Base-by-base conservation (phyloP, 2,797 vertebrate species). In the Stomatorhinus walkeri region DNA sequence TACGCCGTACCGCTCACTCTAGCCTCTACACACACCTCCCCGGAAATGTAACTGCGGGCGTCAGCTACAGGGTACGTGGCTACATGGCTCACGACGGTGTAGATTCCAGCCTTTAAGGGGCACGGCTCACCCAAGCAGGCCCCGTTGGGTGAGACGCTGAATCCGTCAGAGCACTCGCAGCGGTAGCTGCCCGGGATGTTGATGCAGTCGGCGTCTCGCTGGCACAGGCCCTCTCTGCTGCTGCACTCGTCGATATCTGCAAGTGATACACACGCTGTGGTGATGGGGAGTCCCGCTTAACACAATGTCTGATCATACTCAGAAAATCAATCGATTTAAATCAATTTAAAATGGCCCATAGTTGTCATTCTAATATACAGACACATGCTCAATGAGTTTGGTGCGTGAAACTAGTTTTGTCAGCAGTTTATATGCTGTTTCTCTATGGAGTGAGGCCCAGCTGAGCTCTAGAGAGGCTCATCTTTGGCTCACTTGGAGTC, bases 181-280 rank as follows among this genome's bases (percentile, higher is more conserved):
- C 96, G 96, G 91, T 96, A 97, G 89, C 96, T 96, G 6, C 96
- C 96, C 0, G 96, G 96, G 32, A 95, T 97, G 91, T 97, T 97
- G 93, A 96, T 96, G 85, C 96, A 97, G 91, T 97, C 95, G 1
- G 96, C 96, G 3, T 97, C 96, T 81, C 94, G 94, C 91, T 97
- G 96, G 91, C 96, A 97, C 28, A 97, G 93, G 28, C 83, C 95
- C 43, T 96, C 96, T 0, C 95, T 95, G 0, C 94, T 96, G 93
- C 95, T 94, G 90, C 96, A 97, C 90, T 97, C 96, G 0, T 97
- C 96, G 5, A 96, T 96, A 91, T 97, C 96, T 97, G 93, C 81
- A 94, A 49, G 32, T 64, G 40, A 81, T 32, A 68, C 48, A 24
- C 52, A 54, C 19, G 48, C 16, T 19, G 14, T 16, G 32, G 36